These are phyloP conservation scores for Phodopus roborovskii DNA, from an alignment of 2,113 vertebrate species.

Conservation along the genomic window DNA sequence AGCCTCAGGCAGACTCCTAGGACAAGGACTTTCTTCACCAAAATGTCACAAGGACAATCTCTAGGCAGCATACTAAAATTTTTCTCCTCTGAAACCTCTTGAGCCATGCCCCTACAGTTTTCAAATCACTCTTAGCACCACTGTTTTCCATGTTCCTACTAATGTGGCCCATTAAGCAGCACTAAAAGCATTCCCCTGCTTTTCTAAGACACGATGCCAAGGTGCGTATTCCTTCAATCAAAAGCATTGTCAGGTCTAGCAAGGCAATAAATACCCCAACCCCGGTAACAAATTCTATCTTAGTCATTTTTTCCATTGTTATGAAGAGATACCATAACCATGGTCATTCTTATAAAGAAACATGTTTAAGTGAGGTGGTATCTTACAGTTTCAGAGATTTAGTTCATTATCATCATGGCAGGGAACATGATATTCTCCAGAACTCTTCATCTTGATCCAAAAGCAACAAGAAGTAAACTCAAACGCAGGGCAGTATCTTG, in stretches of 20 bases:
- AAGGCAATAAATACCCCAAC: background rate
- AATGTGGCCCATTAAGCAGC: background rate
- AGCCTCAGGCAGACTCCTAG: background rate
- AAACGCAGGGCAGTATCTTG: background rate
- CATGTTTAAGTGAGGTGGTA: background rate
- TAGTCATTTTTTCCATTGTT: background rate
- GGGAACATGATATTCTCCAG: background rate
- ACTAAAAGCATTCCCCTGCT: background rate
- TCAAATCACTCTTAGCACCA: too few relatives aligned
- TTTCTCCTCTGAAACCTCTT: background rate
- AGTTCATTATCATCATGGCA: background rate
- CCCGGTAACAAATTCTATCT: background rate
- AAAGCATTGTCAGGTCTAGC: background rate
- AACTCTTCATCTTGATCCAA: background rate
- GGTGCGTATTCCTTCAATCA: background rate
- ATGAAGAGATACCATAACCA: background rate
- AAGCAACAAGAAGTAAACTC: background rate
- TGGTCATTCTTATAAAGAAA: background rate
- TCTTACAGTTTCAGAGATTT: background rate
- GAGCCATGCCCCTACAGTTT: background rate
- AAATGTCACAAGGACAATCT: background rate
- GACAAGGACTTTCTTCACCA: background rate
- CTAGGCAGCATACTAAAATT: background rate
- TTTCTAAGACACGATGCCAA: background rate
- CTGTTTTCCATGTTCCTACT: background rate